Conservation (phyloP, 2,113 vertebrate genomes). For the Chascanopsetta lugubris region DNA sequence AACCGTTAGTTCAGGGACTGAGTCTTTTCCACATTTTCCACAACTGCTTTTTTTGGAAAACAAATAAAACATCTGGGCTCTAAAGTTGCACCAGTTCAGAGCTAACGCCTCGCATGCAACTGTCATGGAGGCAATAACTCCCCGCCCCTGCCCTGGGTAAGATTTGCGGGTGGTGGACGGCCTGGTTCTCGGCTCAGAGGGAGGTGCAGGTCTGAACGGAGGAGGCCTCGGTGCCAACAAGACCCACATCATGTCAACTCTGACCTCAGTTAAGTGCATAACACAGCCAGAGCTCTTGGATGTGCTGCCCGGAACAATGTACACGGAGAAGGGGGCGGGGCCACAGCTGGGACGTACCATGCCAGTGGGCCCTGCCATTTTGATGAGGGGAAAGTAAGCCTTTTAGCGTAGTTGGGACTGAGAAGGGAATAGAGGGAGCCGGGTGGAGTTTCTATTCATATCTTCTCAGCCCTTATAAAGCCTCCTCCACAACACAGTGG, state of each 20-base stretch:
- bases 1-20: too few relatives aligned
- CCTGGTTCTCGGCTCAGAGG: conserved; percentile 86
- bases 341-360: conserved; percentile 88
- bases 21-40: too few relatives aligned
- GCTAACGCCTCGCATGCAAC: conserved; percentile 75
- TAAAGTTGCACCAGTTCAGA: conserved; percentile 69
- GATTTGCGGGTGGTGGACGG: conserved; percentile 88
- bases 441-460: conserved; percentile 50
- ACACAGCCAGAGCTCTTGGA: conserved; percentile 91
- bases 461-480: conserved; percentile 59
- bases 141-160: conserved; percentile 81
- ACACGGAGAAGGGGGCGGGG: conserved; percentile 83
- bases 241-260: conserved; percentile 94
- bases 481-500: conserved; percentile 57
- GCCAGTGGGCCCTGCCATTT: conserved; percentile 88
- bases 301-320: conserved; percentile 90
- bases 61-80: conserved; percentile 46
- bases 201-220: conserved; percentile 85
- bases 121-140: conserved; percentile 83
- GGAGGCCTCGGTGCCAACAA: conserved; percentile 86
- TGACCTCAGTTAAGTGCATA: conserved; percentile 93
- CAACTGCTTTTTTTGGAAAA: too few relatives aligned
- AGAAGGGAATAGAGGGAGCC: conserved; percentile 49
- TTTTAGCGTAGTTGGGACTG: conserved; percentile 82
- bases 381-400: conserved; percentile 89